Percentiles rank a stretch among this genome's conserved stretches.
phyloP scores from a whole-genome alignment of 1,140 invertebrate species.

The Ostrea edulis region DNA sequence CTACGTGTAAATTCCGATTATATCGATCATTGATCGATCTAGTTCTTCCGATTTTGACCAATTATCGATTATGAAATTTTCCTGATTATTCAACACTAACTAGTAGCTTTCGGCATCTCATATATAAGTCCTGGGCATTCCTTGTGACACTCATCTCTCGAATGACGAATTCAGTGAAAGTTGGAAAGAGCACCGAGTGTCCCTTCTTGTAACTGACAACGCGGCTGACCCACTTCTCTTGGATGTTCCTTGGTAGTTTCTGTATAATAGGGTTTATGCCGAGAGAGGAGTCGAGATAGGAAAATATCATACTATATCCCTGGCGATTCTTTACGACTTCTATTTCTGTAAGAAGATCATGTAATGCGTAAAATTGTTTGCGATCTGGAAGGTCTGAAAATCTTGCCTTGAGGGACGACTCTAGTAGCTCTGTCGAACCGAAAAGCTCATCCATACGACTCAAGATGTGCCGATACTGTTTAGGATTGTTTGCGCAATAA shows the following conservation, averaged over 20 bases:
- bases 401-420: not conserved
- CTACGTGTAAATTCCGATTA: no score
- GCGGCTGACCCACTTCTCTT: no score
- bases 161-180: slow-evolving; percentile 43
- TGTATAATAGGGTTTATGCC: slow-evolving; percentile 39
- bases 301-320: slow-evolving; percentile 21
- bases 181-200: slow-evolving; percentile 34
- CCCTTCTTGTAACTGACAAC: slow-evolving; percentile 34
- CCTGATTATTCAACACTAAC: no score
- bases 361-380: slow-evolving; percentile 32
- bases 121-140: slow-evolving; percentile 26
- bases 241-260: no score
- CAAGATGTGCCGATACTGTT: not conserved
- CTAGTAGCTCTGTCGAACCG: slow-evolving; percentile 5
- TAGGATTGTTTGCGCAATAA: not conserved
- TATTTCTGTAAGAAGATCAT: slow-evolving; percentile 41
- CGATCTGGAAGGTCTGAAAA: not conserved
- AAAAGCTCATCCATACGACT: not conserved
- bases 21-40: no score
- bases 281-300: slow-evolving; percentile 44
- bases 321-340: slow-evolving; percentile 5
- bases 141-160: slow-evolving; percentile 40
- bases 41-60: no score
- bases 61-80: no score
- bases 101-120: not conserved